Base-by-base conservation (phyloP, 2,888 invertebrate genomes). In the Macaria liturata region DNA sequence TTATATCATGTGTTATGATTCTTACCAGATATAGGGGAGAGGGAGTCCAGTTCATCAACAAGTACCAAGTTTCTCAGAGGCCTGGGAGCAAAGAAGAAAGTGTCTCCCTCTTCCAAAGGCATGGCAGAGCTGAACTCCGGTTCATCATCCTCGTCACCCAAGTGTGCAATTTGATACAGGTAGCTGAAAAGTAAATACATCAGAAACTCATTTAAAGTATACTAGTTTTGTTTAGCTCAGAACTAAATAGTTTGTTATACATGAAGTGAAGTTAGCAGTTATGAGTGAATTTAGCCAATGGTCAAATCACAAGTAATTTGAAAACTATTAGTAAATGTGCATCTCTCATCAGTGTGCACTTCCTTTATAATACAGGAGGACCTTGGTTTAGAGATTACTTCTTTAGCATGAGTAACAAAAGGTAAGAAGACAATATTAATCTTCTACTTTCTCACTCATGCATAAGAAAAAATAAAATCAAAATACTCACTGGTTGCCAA, bases 81-180 rank as follows among this genome's bases (percentile, higher is more conserved):
- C 69, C 99, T 93, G 1, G 99, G 99, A 0, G 98, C 98, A 91
- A 99, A 99, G 92, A 99, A 99, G 90, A 99, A 99, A 0, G 99
- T 99, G 79, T 99, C 99, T 5, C 99, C 99, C 85, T 99, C 99
- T 86, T 99, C 99, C 47, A 99, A 86, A 0, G 98, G 98, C 97
- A 98, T 98, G 1, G 98, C 98, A 9, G 98, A 98, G 84, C 98
- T 98, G 83, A 99, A 99, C 81, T 99, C 99, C 0, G 99, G 97
- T 78, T 99, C 99, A 83, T 99, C 99, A 82, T 99, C 99, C 78
- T 99, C 99, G 88, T 99, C 99, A 44, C 99, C 99, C 72, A 99
- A 93, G 89, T 98, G 98, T n/a, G 99, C 98, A 80, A 99, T 99
- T 93, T 99, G 99, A 81, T 99, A 99, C 20, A 99, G 87, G 79